Evolutionary conservation across 2,797 vertebrate species (phyloP).

Genomic region (Erpetoichthys calabaricus): DNA sequence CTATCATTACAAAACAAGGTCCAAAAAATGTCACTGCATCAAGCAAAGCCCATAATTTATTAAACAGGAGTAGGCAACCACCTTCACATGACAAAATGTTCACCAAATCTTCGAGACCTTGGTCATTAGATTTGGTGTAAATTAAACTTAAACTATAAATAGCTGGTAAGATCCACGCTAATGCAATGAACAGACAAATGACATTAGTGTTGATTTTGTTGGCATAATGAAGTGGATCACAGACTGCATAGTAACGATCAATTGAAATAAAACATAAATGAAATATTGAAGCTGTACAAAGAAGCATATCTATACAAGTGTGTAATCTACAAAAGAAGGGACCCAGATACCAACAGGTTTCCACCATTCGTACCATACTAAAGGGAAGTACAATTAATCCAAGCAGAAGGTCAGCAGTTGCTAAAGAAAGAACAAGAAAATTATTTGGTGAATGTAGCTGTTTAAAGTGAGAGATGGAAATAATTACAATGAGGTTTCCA

Average conservation of each 20-base stretch:
- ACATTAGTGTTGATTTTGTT: slow-evolving; percentile 5
- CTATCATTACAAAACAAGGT: slow-evolving; percentile 19
- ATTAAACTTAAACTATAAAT: neutral
- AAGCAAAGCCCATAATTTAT: slow-evolving; percentile 10
- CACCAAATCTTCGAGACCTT: slow-evolving; percentile 14
- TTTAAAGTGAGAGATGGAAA: neutral
- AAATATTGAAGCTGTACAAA: slow-evolving; percentile 41
- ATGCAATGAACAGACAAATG: slow-evolving; percentile 14
- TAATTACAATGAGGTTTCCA: slow-evolving; percentile 37
- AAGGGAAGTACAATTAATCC: slow-evolving; percentile 36
- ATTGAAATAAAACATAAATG: slow-evolving; percentile 46
- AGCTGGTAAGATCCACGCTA: slow-evolving; percentile 13
- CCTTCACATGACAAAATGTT: slow-evolving; percentile 13
- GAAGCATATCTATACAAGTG: slow-evolving; percentile 38
- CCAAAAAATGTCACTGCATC: slow-evolving; percentile 18
- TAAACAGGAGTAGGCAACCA: slow-evolving; percentile 20
- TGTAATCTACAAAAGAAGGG: slow-evolving; percentile 36
- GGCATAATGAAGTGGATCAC: slow-evolving; percentile 17
- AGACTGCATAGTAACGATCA: slow-evolving; percentile 33
- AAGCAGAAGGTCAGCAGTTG: slow-evolving; percentile 35
- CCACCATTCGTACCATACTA: slow-evolving; percentile 26
- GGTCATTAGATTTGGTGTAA: neutral
- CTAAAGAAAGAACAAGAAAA: slow-evolving; percentile 30
- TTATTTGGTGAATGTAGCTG: too few species aligned
- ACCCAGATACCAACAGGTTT: slow-evolving; percentile 44